phyloP scores from a whole-genome alignment of 2,113 vertebrate species.

The Malaclemys terrapin region DNA sequence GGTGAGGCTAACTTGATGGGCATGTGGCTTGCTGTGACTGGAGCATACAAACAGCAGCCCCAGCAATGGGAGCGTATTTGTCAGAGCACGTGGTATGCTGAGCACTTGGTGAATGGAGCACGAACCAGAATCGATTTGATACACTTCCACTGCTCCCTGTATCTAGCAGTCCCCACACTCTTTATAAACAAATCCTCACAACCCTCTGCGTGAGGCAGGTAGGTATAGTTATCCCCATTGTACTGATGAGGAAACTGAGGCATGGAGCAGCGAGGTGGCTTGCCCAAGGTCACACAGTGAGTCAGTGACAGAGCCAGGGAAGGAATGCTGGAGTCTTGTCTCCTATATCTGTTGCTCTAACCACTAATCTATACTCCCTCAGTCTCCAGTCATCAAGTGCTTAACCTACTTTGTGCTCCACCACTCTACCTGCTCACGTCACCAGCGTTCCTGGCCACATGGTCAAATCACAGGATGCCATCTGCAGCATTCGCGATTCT shows the following conservation, averaged over 20 bases:
- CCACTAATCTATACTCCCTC: conserved; percentile 26
- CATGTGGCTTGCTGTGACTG: neutral
- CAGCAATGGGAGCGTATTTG: neutral
- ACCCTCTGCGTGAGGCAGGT: neutral
- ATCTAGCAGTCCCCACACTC: neutral
- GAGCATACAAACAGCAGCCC: neutral
- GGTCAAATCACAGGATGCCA: neutral
- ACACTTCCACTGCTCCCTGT: neutral
- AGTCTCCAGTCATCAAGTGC: neutral
- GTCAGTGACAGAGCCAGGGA: neutral
- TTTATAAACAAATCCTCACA: neutral
- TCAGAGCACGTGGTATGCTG: neutral
- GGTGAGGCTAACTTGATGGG: neutral
- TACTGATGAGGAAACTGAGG: neutral
- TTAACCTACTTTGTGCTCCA: neutral
- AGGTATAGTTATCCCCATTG: neutral
- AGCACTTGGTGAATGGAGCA: neutral
- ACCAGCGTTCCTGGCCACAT: neutral
- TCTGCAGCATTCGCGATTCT: neutral
- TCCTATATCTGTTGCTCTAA: neutral
- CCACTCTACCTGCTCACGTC: neutral
- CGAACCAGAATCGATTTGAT: neutral
- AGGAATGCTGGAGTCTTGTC: neutral
- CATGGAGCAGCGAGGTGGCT: neutral
- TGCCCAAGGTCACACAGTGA: neutral